Percentiles rank a stretch among this genome's conserved stretches.
Conservation (phyloP, 2,888 invertebrate genomes). For the Plebejus melissa region DNA sequence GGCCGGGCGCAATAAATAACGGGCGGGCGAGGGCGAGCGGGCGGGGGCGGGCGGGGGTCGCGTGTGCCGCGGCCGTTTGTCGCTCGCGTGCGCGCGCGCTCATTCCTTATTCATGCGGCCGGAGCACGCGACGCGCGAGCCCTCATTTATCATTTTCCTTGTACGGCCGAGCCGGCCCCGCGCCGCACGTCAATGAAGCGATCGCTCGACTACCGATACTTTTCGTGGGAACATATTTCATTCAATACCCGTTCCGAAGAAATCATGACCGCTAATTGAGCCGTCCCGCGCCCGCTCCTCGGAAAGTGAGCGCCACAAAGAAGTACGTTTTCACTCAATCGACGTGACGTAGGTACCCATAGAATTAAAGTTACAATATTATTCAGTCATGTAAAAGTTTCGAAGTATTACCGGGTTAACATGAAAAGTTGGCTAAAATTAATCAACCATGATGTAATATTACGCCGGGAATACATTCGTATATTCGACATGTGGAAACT, state of each 20-base stretch:
- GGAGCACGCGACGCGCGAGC: slow-evolving; percentile 55
- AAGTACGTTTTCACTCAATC: background rate
- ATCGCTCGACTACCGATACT: background rate
- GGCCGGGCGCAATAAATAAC: slow-evolving; percentile 43
- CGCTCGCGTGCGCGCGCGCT: slow-evolving; percentile 75
- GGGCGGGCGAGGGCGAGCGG: slow-evolving; percentile 39
- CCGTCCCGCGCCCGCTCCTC: background rate
- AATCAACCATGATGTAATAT: slow-evolving; percentile 16
- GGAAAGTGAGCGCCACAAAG: background rate
- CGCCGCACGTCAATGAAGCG: slow-evolving; percentile 25
- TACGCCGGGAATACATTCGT: slow-evolving; percentile 8
- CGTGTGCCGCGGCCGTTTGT: slow-evolving; percentile 60
- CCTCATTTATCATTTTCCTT: slow-evolving; percentile 40
- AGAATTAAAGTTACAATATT: background rate
- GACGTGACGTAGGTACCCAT: background rate
- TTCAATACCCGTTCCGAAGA: slow-evolving; percentile 5
- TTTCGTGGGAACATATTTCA: slow-evolving; percentile 18
- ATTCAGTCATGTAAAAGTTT: slow-evolving; percentile 8
- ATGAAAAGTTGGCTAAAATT: slow-evolving; percentile 17
- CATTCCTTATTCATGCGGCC: slow-evolving; percentile 74
- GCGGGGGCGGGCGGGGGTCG: slow-evolving; percentile 52
- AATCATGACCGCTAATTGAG: background rate
- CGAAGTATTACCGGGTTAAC: slow-evolving; percentile 2
- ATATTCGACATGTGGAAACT: slow-evolving; percentile 43
- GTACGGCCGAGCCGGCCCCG: slow-evolving; percentile 8